Conservation (phyloP, 1,140 invertebrate genomes). For the Trachymyrmex cornetzi region DNA sequence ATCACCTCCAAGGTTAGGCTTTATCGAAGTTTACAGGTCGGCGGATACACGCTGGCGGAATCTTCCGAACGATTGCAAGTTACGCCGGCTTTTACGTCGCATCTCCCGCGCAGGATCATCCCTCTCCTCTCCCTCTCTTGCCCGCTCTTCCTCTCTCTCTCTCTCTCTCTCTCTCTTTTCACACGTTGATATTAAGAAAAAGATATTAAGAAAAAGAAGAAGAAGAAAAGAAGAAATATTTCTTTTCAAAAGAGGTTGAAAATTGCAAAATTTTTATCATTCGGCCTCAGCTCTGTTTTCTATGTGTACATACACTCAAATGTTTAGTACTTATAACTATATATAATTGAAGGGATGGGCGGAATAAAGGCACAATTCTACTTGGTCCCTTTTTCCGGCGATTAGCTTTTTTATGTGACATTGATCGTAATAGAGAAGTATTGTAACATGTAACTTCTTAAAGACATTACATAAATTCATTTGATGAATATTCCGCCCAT, state of each 20-base stretch:
- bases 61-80: slow-evolving; percentile 62
- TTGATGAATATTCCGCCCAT: no score
- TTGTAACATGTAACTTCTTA: no score
- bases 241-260: not conserved
- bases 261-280: not conserved
- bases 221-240: not conserved
- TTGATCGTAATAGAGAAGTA: no score
- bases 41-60: slow-evolving; percentile 62
- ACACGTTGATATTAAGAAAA: not conserved
- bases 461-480: no score
- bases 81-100: slow-evolving; percentile 20
- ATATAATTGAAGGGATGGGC: no score
- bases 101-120: not conserved
- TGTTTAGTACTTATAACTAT: no score
- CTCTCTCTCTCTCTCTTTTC: not conserved
- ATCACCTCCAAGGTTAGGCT: slow-evolving; percentile 70
- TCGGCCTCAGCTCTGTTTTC: not conserved
- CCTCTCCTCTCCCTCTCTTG: not conserved
- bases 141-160: not conserved
- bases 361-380: no score
- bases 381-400: no score
- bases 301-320: not conserved
- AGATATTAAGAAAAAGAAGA: not conserved
- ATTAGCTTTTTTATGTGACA: no score
- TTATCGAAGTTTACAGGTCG: slow-evolving; percentile 81